Conservation (phyloP, 2,888 invertebrate species). For the Prenolepis imparis region DNA sequence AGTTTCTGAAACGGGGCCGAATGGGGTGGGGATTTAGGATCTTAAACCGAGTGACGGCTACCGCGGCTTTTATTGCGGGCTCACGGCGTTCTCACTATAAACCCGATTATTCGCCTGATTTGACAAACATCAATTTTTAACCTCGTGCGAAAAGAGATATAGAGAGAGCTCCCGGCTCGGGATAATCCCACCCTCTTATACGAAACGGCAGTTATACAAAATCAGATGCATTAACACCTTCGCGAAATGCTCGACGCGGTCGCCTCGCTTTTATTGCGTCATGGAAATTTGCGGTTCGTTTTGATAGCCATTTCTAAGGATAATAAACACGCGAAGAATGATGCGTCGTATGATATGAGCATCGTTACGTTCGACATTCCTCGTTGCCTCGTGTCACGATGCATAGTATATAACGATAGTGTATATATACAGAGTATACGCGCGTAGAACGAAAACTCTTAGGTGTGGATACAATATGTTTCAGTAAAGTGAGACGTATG, state of each 20-base stretch:
- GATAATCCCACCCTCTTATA: background rate
- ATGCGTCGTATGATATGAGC: conserved; percentile 1
- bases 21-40: conserved; percentile 30
- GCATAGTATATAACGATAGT: background rate
- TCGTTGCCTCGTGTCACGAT: background rate
- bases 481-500: conserved; percentile 37
- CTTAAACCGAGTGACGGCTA: conserved; percentile 20
- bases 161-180: conserved; percentile 2
- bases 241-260: background rate
- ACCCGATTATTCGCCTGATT: conserved; percentile 63
- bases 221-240: conserved; percentile 31
- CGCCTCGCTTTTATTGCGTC: conserved; percentile 26
- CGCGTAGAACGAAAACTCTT: background rate
- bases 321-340: background rate
- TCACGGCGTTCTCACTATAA: conserved; percentile 44
- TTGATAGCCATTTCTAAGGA: background rate
- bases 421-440: background rate
- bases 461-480: conserved; percentile 29
- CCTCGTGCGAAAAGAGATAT: conserved; percentile 7
- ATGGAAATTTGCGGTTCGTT: background rate
- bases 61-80: conserved; percentile 56
- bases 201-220: background rate
- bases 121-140: conserved; percentile 59
- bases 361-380: conserved; percentile 6
- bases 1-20: conserved; percentile 51